Base-by-base conservation (phyloP, 2,888 invertebrate genomes). In the Bursaphelenchus okinawaensis region DNA sequence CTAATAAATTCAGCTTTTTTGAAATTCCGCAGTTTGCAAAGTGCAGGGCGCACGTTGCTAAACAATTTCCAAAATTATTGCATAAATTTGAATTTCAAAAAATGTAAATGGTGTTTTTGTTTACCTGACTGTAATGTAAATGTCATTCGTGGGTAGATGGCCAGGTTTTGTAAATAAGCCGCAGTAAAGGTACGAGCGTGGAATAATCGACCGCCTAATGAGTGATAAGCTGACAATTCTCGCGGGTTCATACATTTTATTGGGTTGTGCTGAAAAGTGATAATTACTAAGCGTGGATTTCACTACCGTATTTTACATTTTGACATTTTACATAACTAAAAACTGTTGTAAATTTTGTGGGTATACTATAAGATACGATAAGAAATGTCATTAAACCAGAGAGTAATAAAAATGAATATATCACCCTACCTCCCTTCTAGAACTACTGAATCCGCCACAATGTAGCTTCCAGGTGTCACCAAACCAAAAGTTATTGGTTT, bases 161-260 rank as follows among this genome's bases (percentile, higher is more conserved):
- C 65, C 29, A 81, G 66, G 60, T 75, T 77, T 20, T 71, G 65
- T 40, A 81, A 67, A 61, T 80, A 82, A 4, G 74, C 79, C 4
- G 75, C 67, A 58, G 80, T 76, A 63, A 80, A 82, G 28, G 80
- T 81, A 63, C 70, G 68, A 2, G 76, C 81, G 51, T 75, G 77
- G 67, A 68, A 78, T 52, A 69, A 70, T 12, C 76, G 70, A 24
- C 62, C 55, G 52, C 79, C 77, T 22, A 78, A 63, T 50, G 60
- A 67, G 59, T 75, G 50, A 60, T 55, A 73, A 16, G 55, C 52
- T 8, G 65, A 26, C 28, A 73, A 56, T 51, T 73, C 67, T 16
- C 62, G 63, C 12, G 75, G 73, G 52, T 73, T 73, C 28, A 71
- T 52, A 51, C 73, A 73, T n/a, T 54, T 55, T 22, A 76, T 63